Percentiles rank a stretch among this genome's conserved stretches.
phyloP scores from a whole-genome alignment of 2,888 invertebrate species.

The Campoletis raptor region DNA sequence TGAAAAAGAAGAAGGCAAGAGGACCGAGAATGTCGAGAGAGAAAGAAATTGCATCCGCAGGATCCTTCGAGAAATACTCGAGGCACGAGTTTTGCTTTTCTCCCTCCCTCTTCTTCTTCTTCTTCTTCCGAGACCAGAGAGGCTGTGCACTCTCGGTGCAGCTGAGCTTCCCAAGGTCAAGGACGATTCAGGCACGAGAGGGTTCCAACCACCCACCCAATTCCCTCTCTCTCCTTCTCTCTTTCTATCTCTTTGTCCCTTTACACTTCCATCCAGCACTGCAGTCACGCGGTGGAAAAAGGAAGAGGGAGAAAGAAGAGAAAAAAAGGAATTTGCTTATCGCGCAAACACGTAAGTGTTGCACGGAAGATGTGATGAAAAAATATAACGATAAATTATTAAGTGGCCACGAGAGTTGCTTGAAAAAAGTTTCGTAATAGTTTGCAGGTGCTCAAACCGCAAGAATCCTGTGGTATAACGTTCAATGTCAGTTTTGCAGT shows the following conservation, averaged over 20 bases:
- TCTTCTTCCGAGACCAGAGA: slow-evolving; percentile 15
- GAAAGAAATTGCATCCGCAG: slow-evolving; percentile 69
- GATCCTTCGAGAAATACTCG: slow-evolving; percentile 72
- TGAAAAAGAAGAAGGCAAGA: slow-evolving; percentile 45
- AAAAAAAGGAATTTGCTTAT: neutral
- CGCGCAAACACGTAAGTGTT: slow-evolving; percentile 26
- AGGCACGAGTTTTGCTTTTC: slow-evolving; percentile 45
- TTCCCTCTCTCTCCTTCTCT: neutral
- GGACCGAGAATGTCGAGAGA: slow-evolving; percentile 51
- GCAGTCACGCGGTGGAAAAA: neutral
- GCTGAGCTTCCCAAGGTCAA: slow-evolving; percentile 77
- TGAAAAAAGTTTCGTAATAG: slow-evolving; percentile 49
- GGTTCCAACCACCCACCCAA: slow-evolving; percentile 41
- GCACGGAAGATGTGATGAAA: slow-evolving; percentile 44
- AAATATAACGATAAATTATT: slow-evolving; percentile 47
- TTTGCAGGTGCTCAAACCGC: neutral
- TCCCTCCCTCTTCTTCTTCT: slow-evolving; percentile 12
- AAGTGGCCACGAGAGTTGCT: neutral
- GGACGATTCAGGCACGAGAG: slow-evolving; percentile 74
- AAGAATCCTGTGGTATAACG: neutral
- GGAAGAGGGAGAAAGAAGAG: slow-evolving; percentile 20
- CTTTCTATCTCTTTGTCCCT: neutral
- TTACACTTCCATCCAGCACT: slow-evolving; percentile 7
- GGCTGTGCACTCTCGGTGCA: slow-evolving; percentile 67
- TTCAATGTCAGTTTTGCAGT: slow-evolving; percentile 5